Evolutionary conservation across 2,888 invertebrate species (phyloP).

Genomic region (Globia sparganii): DNA sequence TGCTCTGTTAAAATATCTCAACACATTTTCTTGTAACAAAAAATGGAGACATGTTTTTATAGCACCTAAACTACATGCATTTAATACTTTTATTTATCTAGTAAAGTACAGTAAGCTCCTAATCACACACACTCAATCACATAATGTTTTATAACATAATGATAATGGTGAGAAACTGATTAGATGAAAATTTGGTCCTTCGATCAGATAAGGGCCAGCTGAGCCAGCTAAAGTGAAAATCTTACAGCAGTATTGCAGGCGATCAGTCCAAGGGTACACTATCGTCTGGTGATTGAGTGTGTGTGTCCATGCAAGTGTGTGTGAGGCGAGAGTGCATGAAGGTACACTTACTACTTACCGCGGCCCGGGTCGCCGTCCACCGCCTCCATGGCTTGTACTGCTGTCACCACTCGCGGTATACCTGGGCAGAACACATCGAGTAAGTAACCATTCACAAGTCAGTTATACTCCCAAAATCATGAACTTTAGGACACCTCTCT

Average conservation of each 20-base stretch:
- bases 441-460: neutral
- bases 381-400: conserved; percentile 91
- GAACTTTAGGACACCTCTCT: too few relatives aligned
- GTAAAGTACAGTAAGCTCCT: conserved; percentile 60
- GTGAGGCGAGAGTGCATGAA: conserved; percentile 90
- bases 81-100: neutral
- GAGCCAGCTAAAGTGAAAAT: too few relatives aligned
- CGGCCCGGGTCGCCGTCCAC: conserved; percentile 92
- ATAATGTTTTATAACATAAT: conserved; percentile 1
- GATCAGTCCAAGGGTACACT: neutral
- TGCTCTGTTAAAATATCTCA: conserved; percentile 5
- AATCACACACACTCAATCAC: conserved; percentile 52
- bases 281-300: conserved; percentile 67
- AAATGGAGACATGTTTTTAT: neutral
- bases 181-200: conserved; percentile 6
- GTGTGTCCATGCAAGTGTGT: conserved; percentile 73
- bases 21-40: conserved; percentile 1
- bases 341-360: conserved; percentile 95
- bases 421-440: conserved; percentile 85
- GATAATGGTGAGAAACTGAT: neutral
- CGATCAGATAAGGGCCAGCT: neutral
- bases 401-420: conserved; percentile 94
- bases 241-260: neutral
- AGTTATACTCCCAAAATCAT: neutral
- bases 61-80: neutral